Evolutionary conservation across 30 jellyfish, hydroid and myxozoan species (phyloP), one percentile per base, ranked within the genome.

Genomic region (Pelagia noctiluca): DNA sequence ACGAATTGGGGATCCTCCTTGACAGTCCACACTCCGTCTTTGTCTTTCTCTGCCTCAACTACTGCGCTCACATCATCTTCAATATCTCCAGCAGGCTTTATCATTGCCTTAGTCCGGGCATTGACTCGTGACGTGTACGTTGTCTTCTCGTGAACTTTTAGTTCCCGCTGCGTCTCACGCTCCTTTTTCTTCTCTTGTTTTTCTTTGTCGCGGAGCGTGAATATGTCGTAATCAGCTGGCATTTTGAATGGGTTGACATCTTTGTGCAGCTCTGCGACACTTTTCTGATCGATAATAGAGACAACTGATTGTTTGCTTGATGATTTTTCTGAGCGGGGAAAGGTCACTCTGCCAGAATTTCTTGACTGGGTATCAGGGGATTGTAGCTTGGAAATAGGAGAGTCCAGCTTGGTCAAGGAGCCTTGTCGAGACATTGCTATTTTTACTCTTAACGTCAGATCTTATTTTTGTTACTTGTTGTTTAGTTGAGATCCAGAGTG

Each of bases 51-150:
- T 28, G 67, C 97, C n/a, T 71, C 97, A 0, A 33, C 62, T 24
- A 81, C 82, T 35, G 74, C 89, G 49, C 82, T 87, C 19, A 83
- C 72, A 36, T 88, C 97, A 60, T 88, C 97, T 29, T 94, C 99
- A 11, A 97, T 88, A 69, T 94, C 99, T 23, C 96, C 99, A 1
- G 99, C 97, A 12, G 99, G 99, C 50, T 82, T 89, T 2, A 94
- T 87, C 99, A 94, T 94, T n/a, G 96, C 67, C 66, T 88, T 94
- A 2, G 99, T 94, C 38, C 97, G 87, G 29, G 99, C 99, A 60
- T 94, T 94, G 63, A 94, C 87, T 8, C 97, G 96, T 23, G 96
- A 87, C n/a, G 97, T 84, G 65, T 94, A 94, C 31, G 99, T 94
- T 31, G 97, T 76, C 42, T 94, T 94, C 75, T 94, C 88, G 69